phyloP scores from a whole-genome alignment of 2,888 invertebrate genomes.

The Steromphala cineraria region DNA sequence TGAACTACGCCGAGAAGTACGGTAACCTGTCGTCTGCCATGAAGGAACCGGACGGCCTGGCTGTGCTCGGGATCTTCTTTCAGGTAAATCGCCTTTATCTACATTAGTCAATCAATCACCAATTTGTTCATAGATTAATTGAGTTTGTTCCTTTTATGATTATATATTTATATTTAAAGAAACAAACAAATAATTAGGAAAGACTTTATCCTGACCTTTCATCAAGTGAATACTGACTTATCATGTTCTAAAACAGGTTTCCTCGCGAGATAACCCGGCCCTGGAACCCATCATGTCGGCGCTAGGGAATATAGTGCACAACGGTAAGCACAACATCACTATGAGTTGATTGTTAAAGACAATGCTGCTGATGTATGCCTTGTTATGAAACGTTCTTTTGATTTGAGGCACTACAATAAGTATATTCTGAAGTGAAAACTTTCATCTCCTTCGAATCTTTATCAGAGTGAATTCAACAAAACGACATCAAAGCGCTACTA shows the following conservation, averaged over 20 bases:
- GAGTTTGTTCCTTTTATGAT: too few relatives aligned
- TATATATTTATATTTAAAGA: too few relatives aligned
- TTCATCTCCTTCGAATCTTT: too few relatives aligned
- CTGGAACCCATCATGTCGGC: conserved; percentile 8
- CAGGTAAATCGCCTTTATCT: conserved; percentile 70
- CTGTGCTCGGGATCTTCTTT: conserved; percentile 87
- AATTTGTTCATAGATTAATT: background rate
- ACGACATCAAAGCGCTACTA: too few relatives aligned
- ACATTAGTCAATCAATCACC: background rate
- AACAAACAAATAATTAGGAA: too few relatives aligned
- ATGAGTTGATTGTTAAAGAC: too few relatives aligned
- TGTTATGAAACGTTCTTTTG: too few relatives aligned
- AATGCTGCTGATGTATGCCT: too few relatives aligned
- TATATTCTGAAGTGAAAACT: too few relatives aligned
- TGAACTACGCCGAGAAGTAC: conserved; percentile 84
- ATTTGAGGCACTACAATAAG: too few relatives aligned
- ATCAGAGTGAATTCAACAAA: too few relatives aligned
- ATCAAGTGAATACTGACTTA: background rate
- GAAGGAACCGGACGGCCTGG: conserved; percentile 84
- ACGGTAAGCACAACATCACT: background rate
- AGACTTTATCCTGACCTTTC: too few relatives aligned
- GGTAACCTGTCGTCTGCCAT: conserved; percentile 80
- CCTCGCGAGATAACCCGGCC: background rate
- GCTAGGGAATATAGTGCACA: background rate
- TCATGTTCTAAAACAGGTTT: background rate